Percentiles rank a stretch among this genome's conserved stretches.
Conservation (phyloP, 30 jellyfish, hydroid and myxozoan species). For the Turritopsis rubra region DNA sequence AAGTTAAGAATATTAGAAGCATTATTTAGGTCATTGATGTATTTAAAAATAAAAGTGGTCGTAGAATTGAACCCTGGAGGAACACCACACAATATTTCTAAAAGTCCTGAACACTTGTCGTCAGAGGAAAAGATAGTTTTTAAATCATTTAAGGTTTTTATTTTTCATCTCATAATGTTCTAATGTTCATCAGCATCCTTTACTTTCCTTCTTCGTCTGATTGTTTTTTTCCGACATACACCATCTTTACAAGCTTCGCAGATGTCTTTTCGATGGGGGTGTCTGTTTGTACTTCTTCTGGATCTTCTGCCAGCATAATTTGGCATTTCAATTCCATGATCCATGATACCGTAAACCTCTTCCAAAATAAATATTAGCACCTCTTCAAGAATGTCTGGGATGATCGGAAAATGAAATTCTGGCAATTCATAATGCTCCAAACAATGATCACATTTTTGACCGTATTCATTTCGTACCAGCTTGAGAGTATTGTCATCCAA, state of each 20-base stretch:
- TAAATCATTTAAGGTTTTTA: too few relatives aligned
- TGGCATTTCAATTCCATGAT: background rate
- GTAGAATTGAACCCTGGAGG: too few relatives aligned
- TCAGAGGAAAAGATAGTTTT: too few relatives aligned
- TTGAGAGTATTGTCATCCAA: background rate
- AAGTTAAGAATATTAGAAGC: too few relatives aligned
- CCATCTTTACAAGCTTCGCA: conserved; percentile 5
- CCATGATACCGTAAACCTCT: background rate
- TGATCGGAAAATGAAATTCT: background rate
- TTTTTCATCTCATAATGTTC: too few relatives aligned
- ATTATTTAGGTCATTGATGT: too few relatives aligned
- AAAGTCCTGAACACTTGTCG: too few relatives aligned
- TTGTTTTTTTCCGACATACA: background rate
- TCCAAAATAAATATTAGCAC: background rate
- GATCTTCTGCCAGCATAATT: background rate
- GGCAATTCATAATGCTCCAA: background rate
- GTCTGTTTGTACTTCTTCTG: background rate
- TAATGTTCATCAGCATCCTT: too few relatives aligned
- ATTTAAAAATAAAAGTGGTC: too few relatives aligned
- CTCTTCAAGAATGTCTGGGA: background rate
- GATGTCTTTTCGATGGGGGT: background rate
- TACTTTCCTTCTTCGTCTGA: background rate
- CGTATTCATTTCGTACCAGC: background rate
- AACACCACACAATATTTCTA: too few relatives aligned
- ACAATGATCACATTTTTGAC: background rate